Evolutionary conservation across 1,140 invertebrate genomes (phyloP).

Genomic region (Drosophila nebulosa): DNA sequence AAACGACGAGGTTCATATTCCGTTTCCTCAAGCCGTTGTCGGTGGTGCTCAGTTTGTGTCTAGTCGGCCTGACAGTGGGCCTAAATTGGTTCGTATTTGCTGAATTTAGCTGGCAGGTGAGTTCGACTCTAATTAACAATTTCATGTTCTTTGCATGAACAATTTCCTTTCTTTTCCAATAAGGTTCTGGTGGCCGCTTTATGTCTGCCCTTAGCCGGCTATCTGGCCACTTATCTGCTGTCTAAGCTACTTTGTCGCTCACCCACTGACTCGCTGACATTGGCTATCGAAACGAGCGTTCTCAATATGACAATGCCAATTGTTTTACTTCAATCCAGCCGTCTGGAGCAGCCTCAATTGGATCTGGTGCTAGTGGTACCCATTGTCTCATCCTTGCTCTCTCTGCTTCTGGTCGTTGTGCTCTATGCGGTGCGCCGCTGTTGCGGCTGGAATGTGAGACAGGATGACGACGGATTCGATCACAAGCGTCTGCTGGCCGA

Average conservation of each 20-base stretch:
- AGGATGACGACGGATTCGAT: constrained; percentile 43
- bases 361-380: constrained; percentile 54
- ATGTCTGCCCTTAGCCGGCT: constrained; percentile 41
- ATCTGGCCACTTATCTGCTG: constrained; percentile 37
- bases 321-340: constrained; percentile 48
- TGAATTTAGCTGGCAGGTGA: constrained; percentile 48
- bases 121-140: neutral
- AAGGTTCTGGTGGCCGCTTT: constrained; percentile 49
- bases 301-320: constrained; percentile 62
- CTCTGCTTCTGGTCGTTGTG: constrained; percentile 31
- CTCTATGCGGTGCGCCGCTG: constrained; percentile 46
- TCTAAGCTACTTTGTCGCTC: constrained; percentile 48
- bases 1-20: constrained; percentile 47
- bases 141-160: neutral
- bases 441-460: constrained; percentile 41
- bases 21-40: constrained; percentile 59
- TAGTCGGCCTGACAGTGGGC: constrained; percentile 51
- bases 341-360: constrained; percentile 44
- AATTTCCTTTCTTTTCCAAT: neutral
- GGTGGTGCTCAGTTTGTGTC: constrained; percentile 44
- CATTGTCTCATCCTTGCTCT: constrained; percentile 39
- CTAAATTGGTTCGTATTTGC: constrained; percentile 50
- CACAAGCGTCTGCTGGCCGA: constrained; percentile 41
- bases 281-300: constrained; percentile 52
- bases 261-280: constrained; percentile 47